phyloP scores from a whole-genome alignment of 1,140 invertebrate species.

The Calliopsis andreniformis region DNA sequence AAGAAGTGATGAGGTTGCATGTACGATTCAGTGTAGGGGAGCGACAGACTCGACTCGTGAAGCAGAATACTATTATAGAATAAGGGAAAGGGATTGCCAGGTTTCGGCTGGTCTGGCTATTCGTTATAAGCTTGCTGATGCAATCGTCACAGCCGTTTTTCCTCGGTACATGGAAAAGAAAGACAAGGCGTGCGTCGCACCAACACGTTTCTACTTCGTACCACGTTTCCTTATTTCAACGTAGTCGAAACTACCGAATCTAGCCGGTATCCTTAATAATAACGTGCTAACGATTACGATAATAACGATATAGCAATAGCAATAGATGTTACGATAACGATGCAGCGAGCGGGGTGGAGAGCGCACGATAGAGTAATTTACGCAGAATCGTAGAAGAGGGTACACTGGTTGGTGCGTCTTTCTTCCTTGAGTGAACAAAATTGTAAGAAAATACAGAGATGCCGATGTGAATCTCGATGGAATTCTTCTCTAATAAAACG shows the following conservation, averaged over 20 bases:
- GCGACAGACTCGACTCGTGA: too few species aligned
- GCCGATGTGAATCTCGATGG: background rate
- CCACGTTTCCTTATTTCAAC: slow-evolving; percentile 43
- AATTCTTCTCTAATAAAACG: background rate
- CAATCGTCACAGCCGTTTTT: background rate
- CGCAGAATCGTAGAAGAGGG: background rate
- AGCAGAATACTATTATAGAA: background rate
- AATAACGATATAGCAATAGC: slow-evolving; percentile 31
- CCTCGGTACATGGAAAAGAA: background rate
- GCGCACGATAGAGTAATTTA: background rate
- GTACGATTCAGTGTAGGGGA: background rate
- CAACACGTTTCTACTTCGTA: background rate
- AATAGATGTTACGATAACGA: background rate
- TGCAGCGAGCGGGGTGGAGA: background rate
- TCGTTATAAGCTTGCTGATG: background rate
- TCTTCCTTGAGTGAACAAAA: too few species aligned
- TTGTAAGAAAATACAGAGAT: background rate
- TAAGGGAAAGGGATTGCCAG: slow-evolving; percentile 41
- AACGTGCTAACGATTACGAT: background rate
- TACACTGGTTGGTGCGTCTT: too few species aligned
- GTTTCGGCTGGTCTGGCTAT: slow-evolving; percentile 34
- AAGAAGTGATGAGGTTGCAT: background rate
- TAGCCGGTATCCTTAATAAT: slow-evolving; percentile 35
- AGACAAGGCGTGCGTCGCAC: background rate
- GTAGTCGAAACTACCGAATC: slow-evolving; percentile 47